These are phyloP conservation scores for Nesidiocoris tenuis DNA, from an alignment of 2,888 invertebrate species.

Conservation along the genomic window DNA sequence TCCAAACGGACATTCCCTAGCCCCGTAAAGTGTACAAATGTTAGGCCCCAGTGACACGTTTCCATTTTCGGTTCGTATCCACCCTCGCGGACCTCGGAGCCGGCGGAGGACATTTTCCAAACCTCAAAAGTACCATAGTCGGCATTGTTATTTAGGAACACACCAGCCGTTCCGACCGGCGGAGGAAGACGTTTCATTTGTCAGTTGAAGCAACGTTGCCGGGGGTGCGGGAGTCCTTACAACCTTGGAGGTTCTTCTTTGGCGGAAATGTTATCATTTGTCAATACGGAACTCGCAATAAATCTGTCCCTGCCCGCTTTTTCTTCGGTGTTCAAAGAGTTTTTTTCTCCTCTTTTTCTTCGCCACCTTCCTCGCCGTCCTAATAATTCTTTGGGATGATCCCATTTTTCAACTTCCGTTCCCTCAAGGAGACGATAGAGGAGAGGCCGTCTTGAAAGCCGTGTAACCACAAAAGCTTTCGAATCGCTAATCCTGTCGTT, in stretches of 20 bases:
- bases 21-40: neutral
- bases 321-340: neutral
- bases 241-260: neutral
- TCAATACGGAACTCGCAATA: conserved; percentile 35
- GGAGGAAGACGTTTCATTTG: conserved; percentile 39
- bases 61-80: neutral
- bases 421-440: neutral
- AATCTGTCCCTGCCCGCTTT: conserved; percentile 31
- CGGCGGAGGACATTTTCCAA: neutral
- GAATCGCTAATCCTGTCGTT: conserved; percentile 24
- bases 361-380: conserved; percentile 3
- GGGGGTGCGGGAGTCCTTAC: neutral
- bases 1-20: neutral
- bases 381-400: conserved; percentile 40
- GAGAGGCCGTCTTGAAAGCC: conserved; percentile 3
- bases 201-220: conserved; percentile 16
- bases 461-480: conserved; percentile 24
- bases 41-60: neutral
- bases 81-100: neutral
- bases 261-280: conserved; percentile 39
- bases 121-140: conserved; percentile 1
- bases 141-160: conserved; percentile 40
- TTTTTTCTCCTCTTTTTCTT: no score
- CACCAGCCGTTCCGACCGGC: conserved; percentile 2
- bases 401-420: conserved; percentile 38